Percentiles rank a stretch among this genome's conserved stretches.
Evolutionary conservation across 1,140 invertebrate species (phyloP).

Genomic region (Mya arenaria): DNA sequence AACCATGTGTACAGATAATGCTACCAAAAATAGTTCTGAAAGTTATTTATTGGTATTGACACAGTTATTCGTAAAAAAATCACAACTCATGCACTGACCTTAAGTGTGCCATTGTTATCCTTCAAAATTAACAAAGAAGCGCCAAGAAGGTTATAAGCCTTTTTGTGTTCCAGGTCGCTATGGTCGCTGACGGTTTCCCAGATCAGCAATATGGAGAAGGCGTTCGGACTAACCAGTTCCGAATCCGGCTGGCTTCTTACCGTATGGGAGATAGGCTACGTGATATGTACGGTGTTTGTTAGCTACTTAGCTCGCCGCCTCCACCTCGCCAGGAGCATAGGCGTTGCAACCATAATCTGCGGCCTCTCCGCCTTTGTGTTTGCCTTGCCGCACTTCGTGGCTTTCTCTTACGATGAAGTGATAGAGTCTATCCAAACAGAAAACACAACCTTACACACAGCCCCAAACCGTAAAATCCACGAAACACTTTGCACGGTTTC

Average conservation of each 20-base stretch:
- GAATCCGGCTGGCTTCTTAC: constrained; percentile 38
- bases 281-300: constrained; percentile 17
- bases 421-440: neutral
- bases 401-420: neutral
- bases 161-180: constrained; percentile 28
- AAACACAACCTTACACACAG: neutral
- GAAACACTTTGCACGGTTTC: neutral
- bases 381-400: constrained; percentile 44
- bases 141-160: no score
- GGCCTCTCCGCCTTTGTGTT: constrained; percentile 24
- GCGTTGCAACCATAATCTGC: constrained; percentile 2
- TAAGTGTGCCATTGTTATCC: no score
- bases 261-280: constrained; percentile 44
- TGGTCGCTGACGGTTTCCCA: constrained; percentile 31
- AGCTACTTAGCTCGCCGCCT: constrained; percentile 24
- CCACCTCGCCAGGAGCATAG: constrained; percentile 19
- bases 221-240: constrained; percentile 35
- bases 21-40: no score
- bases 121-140: no score
- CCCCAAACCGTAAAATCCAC: neutral
- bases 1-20: no score
- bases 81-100: no score
- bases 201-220: constrained; percentile 42
- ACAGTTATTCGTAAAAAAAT: no score
- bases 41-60: no score